Conservation (phyloP, 2,797 vertebrate genomes). For the Leptatherina wallacei region DNA sequence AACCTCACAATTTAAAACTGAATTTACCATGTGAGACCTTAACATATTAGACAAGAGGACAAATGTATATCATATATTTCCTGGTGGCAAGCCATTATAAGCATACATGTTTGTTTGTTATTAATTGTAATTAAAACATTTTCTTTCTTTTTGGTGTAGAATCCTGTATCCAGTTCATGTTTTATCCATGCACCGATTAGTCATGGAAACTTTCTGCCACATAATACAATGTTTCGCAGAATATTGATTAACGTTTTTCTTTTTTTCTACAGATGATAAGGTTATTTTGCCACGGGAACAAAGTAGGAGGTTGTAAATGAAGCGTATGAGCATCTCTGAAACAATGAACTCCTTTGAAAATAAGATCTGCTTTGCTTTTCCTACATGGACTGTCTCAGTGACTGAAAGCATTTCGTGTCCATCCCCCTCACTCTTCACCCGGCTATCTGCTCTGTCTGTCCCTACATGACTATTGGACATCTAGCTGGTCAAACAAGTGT, state of each 20-base stretch:
- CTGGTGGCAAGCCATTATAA: too few relatives aligned
- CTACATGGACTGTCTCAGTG: background rate
- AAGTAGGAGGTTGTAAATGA: background rate
- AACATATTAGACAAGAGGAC: too few relatives aligned
- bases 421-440: conserved; percentile 32
- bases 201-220: background rate
- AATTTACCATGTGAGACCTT: too few relatives aligned
- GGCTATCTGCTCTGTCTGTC: conserved; percentile 56
- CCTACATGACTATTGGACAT: conserved; percentile 71
- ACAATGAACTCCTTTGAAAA: background rate
- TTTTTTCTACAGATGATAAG: background rate
- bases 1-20: too few relatives aligned
- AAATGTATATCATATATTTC: too few relatives aligned
- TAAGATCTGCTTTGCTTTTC: background rate
- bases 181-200: background rate
- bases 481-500: conserved; percentile 83
- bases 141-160: background rate
- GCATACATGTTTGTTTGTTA: too few relatives aligned
- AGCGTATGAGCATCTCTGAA: background rate
- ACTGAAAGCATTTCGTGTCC: background rate
- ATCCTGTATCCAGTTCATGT: background rate
- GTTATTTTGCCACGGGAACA: too few relatives aligned
- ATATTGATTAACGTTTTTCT: background rate
- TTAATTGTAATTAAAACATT: background rate
- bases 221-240: background rate